Base-by-base conservation (phyloP, 2,888 invertebrate species). In the Drosophila fungiperda region DNA sequence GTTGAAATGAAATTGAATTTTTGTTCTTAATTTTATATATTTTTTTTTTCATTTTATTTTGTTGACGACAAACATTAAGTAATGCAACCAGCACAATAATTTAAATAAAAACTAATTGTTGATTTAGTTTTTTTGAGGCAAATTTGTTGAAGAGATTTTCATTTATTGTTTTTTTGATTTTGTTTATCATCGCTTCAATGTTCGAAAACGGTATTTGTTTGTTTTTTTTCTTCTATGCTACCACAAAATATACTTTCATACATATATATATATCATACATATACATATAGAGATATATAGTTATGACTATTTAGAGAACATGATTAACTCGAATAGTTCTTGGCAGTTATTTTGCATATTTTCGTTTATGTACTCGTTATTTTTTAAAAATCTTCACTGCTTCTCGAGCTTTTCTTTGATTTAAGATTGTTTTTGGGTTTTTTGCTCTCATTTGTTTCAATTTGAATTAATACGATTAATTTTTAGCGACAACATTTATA, bases 291-390 rank as follows among this genome's bases (percentile, higher is more conserved):
- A 54, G 48, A 20, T 26, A 65, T 59, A 53, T 55, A 29, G 55
- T 68, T 73, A 77, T 77, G 50, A 84, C 85, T 89, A 89, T 80
- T 84, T 85, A 79, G 82, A 90, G 90, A 91, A 91, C 91, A 88
- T 89, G 80, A 80, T 84, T 82, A 80, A 84, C 72, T 83, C 82
- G 82, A 90, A 88, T 89, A 88, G 90, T 91, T 90, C 88, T 90
- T 92, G 91, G 92, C 91, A 91, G 91, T 92, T 92, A 73, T 82
- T 89, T 88, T 87, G 86, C 86, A 87, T 86, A 89, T 87, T 85
- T 71, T 75, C 45, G 63, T 69, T 72, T 65, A 68, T 55, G 54
- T 38, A 54, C 23, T 38, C 12, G 15, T 26, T 26, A 59, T 74
- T 75, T 70, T 70, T 50, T 67, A 71, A 82, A 17, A 45, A 15